Evolutionary conservation across 2,888 invertebrate genomes (phyloP).

Genomic region (Tinea semifulvella): DNA sequence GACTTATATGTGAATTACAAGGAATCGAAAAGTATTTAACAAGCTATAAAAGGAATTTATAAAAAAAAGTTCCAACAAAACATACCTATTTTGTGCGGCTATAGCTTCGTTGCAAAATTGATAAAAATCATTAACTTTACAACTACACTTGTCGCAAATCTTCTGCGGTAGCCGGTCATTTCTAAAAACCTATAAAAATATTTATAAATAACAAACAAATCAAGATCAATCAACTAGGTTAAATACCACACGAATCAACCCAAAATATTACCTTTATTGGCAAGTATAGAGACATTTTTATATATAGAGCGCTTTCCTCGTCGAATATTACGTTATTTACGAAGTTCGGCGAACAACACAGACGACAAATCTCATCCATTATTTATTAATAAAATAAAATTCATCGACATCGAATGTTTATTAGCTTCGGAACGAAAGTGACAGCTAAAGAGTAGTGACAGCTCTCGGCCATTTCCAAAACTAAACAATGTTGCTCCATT

Average conservation of each 20-base stretch:
- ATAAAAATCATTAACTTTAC: slow-evolving; percentile 75
- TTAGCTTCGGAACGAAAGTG: slow-evolving; percentile 29
- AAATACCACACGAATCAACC: slow-evolving; percentile 14
- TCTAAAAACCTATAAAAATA: slow-evolving; percentile 64
- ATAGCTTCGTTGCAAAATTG: slow-evolving; percentile 76
- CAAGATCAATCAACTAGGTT: neutral
- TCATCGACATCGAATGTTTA: slow-evolving; percentile 30
- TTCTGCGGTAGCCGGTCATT: slow-evolving; percentile 76
- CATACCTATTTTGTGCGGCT: slow-evolving; percentile 70
- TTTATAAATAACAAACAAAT: neutral
- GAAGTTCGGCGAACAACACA: slow-evolving; percentile 56
- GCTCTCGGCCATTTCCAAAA: slow-evolving; percentile 44
- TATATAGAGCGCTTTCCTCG: slow-evolving; percentile 71
- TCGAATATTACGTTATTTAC: slow-evolving; percentile 76
- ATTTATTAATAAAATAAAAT: slow-evolving; percentile 4
- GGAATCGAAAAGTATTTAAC: too few species aligned
- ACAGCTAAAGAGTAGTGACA: slow-evolving; percentile 27
- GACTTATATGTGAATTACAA: too few species aligned
- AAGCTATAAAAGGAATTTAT: too few species aligned
- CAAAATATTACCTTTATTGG: slow-evolving; percentile 72
- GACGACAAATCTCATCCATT: slow-evolving; percentile 55
- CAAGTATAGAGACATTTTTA: slow-evolving; percentile 76
- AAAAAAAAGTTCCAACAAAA: slow-evolving; percentile 17
- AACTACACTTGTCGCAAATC: slow-evolving; percentile 75
- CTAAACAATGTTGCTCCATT: slow-evolving; percentile 36